A percentile compares a stretch with the other conserved stretches of the same genome.
Conservation (phyloP, 2,888 invertebrate species). For the Thysanoteuthis rhombus region DNA sequence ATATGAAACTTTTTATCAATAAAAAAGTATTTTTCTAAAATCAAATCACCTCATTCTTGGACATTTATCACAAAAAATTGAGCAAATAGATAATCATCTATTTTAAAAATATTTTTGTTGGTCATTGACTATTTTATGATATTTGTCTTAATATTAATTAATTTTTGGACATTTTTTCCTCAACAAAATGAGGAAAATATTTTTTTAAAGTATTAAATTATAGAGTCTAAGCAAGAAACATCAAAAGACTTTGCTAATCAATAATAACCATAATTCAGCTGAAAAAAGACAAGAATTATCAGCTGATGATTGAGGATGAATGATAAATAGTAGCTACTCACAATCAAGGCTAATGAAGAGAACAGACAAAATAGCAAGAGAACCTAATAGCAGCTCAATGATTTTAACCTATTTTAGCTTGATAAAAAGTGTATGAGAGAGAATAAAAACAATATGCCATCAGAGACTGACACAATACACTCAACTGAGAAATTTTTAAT, state of each 20-base stretch:
- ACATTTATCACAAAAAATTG: not conserved
- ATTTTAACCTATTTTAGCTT: not conserved
- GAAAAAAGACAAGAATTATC: not conserved
- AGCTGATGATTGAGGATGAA: not conserved
- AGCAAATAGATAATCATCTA: not conserved
- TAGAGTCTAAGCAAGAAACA: not conserved
- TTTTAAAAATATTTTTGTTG: not conserved
- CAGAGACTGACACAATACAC: too few relatives aligned
- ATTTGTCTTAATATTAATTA: not conserved
- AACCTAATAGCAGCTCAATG: not conserved
- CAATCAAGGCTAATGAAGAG: not conserved
- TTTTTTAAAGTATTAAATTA: not conserved
- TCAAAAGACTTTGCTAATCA: not conserved
- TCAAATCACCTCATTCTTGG: not conserved
- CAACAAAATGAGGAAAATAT: not conserved
- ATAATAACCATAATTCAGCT: not conserved
- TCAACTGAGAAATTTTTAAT: too few relatives aligned
- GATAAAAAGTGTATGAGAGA: too few relatives aligned
- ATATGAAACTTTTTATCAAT: not conserved
- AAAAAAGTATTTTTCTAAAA: not conserved
- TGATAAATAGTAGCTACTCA: not conserved
- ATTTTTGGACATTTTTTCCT: not conserved
- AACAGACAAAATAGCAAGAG: not conserved
- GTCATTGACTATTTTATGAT: not conserved
- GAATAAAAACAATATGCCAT: too few relatives aligned